These are phyloP conservation scores for Enteromius radiatus DNA, from an alignment of 2,797 vertebrate species.

Conservation along the genomic window DNA sequence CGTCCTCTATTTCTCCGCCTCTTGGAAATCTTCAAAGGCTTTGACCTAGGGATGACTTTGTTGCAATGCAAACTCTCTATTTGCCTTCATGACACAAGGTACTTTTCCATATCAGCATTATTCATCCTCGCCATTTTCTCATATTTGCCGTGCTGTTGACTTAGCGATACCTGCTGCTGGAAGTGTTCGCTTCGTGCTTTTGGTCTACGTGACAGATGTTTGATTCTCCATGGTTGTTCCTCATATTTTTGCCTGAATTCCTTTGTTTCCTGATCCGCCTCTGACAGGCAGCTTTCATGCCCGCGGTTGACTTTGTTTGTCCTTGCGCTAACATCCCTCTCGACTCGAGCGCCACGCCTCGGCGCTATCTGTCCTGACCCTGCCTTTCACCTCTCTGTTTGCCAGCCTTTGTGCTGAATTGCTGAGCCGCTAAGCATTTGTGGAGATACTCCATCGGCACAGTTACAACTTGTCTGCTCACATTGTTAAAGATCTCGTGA, in stretches of 20 bases:
- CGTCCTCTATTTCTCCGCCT: slow-evolving; percentile 59
- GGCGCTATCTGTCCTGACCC: slow-evolving; percentile 76
- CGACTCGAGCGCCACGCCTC: slow-evolving; percentile 66
- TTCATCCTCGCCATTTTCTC: slow-evolving; percentile 71
- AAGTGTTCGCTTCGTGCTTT: slow-evolving; percentile 72
- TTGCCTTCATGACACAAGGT: slow-evolving; percentile 77
- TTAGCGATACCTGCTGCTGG: slow-evolving; percentile 78
- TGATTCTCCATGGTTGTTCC: slow-evolving; percentile 66
- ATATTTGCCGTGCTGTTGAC: slow-evolving; percentile 81
- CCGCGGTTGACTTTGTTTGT: slow-evolving; percentile 68
- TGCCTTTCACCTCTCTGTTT: slow-evolving; percentile 78
- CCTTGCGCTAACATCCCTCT: slow-evolving; percentile 68
- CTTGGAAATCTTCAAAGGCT: slow-evolving; percentile 62
- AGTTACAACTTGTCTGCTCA: slow-evolving; percentile 72
- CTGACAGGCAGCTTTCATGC: slow-evolving; percentile 69
- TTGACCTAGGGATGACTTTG: slow-evolving; percentile 81
- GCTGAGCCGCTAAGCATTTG: slow-evolving; percentile 66
- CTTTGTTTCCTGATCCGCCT: slow-evolving; percentile 69
- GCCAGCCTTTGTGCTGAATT: slow-evolving; percentile 72
- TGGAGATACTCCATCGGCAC: slow-evolving; percentile 69
- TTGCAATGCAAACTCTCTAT: slow-evolving; percentile 77
- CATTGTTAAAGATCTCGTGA: slow-evolving; percentile 69
- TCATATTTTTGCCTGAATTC: slow-evolving; percentile 64
- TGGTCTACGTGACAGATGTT: slow-evolving; percentile 76
- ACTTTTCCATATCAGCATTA: slow-evolving; percentile 77